Base-by-base conservation (phyloP, 2,888 invertebrate species). In the Perdita meconis region DNA sequence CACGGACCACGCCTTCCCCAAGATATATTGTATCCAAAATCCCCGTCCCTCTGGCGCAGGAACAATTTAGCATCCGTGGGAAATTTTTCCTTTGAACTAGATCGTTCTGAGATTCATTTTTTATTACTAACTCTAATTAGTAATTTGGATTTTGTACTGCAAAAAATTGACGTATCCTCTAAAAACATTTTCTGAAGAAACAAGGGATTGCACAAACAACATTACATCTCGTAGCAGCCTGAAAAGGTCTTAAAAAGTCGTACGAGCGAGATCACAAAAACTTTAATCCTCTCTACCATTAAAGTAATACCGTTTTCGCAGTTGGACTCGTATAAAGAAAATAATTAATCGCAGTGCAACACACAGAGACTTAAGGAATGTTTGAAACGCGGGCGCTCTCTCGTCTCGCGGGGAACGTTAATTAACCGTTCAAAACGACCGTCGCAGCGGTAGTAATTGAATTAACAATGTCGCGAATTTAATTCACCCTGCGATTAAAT, bases 1-100 rank as follows among this genome's bases (percentile, higher is more conserved):
- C 74, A 75, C 57, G 74, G 63, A 75, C 83, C 84, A 85, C 84
- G 85, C 84, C 85, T 84, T 85, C 79, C 19, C 61, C 55, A 53
- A 34, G 70, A 59, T 69, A 50, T 47, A 22, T 47, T 69, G 65
- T 65, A 50, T 71, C 70, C 61, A 68, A 68, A 60, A 30, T 72
- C 80, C 38, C 67, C 69, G 73, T 68, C 68, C 77, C 75, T 82
- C 75, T 84, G 85, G 77, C 82, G 76, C 81, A 84, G 83, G 74
- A 73, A 76, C 67, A 36, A 65, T 61, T 68, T 77, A 51, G 63
- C 40, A 69, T 68, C 73, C 57, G 59, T 73, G 75, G 60, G 73
- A 77, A 79, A 78, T 75, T 73, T 80, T 70, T 69, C 56, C 34
- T 36, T 34, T 16, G 47, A 16, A 26, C 42, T 64, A 34, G 51